A percentile compares a stretch with the other conserved stretches of the same genome.
phyloP scores from a whole-genome alignment of 2,113 vertebrate species.

The Vicugna pacos region DNA sequence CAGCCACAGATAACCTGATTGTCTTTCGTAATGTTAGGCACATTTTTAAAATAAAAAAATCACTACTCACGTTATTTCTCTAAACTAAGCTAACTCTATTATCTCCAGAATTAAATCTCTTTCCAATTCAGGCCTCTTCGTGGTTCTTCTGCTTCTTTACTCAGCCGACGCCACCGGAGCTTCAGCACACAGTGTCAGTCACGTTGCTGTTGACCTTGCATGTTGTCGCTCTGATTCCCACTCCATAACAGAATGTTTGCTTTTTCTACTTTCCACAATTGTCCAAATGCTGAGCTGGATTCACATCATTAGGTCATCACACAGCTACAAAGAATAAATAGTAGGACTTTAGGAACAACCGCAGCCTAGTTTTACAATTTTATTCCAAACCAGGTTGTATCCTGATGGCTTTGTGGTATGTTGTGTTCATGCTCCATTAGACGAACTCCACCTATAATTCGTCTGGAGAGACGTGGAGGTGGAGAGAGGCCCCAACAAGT shows the following conservation, averaged over 20 bases:
- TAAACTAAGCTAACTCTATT: not conserved
- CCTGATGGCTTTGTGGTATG: constrained; percentile 54
- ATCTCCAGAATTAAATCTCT: not conserved
- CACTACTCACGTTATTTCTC: not conserved
- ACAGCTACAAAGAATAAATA: constrained; percentile 6
- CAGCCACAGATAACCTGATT: not conserved
- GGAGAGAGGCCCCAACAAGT: not conserved
- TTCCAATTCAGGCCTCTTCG: not conserved
- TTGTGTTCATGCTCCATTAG: constrained; percentile 51
- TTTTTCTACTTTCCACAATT: constrained; percentile 14
- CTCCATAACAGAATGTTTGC: not conserved
- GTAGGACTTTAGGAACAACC: not conserved
- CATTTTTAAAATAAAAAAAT: not conserved
- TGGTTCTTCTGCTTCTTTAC: not conserved
- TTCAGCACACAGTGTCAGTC: not conserved
- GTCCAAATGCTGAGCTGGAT: constrained; percentile 35
- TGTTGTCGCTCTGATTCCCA: constrained; percentile 25
- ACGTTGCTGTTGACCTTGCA: not conserved
- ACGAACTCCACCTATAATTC: not conserved
- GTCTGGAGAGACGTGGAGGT: not conserved
- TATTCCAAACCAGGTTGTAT: constrained; percentile 47
- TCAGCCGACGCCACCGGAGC: not conserved
- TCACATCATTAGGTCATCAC: constrained; percentile 64
- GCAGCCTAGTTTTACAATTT: constrained; percentile 46
- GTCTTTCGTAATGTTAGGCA: not conserved